phyloP scores from a whole-genome alignment of 2,888 invertebrate species.

The Eupithecia dodoneata region DNA sequence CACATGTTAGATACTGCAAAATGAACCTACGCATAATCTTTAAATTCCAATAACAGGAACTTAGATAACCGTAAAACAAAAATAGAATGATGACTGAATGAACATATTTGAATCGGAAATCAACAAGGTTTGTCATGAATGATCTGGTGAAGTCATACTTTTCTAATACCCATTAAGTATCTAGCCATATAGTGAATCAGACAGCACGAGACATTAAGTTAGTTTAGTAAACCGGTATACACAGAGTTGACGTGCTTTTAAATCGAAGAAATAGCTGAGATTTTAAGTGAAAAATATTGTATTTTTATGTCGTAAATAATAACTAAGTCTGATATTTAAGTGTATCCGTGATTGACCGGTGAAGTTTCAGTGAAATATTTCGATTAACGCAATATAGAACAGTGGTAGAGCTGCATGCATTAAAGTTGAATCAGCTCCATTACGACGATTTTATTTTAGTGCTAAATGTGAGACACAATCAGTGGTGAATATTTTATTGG shows the following conservation, averaged over 20 bases:
- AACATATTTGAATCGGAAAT: constrained; percentile 20
- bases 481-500: background rate
- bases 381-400: background rate
- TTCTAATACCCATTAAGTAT: constrained; percentile 15
- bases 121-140: constrained; percentile 27
- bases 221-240: background rate
- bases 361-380: background rate
- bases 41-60: constrained; percentile 13
- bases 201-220: background rate
- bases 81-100: constrained; percentile 14
- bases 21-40: background rate
- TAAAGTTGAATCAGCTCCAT: background rate
- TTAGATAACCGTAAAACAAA: constrained; percentile 16
- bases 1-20: background rate
- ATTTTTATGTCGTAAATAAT: background rate
- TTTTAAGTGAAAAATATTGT: background rate
- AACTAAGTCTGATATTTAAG: background rate
- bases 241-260: background rate
- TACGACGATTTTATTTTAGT: background rate
- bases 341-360: background rate
- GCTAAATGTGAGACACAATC: background rate
- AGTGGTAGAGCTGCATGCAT: background rate
- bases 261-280: background rate
- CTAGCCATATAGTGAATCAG: constrained; percentile 20
- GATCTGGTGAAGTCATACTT: constrained; percentile 30